Evolutionary conservation across 2,113 vertebrate genomes (phyloP).

Genomic region (Thunnus thynnus): DNA sequence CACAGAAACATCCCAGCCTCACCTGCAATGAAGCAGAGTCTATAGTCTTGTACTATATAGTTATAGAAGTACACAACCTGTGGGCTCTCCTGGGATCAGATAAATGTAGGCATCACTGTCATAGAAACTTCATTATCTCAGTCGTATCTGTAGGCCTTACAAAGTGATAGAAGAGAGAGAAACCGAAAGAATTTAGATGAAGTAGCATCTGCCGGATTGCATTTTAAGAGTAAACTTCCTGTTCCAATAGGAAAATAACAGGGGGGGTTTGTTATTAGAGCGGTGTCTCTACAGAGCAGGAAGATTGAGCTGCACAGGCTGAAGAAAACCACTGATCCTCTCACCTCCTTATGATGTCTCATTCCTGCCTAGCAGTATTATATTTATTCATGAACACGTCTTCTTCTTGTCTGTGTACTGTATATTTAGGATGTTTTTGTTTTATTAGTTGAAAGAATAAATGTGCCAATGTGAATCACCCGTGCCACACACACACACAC

Average conservation of each 20-base stretch:
- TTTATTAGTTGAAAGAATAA: conserved; percentile 67
- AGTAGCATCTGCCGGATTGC: neutral
- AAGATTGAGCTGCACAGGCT: conserved; percentile 79
- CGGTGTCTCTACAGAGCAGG: conserved; percentile 63
- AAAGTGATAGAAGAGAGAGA: conserved; percentile 13
- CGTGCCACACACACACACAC: conserved; percentile 61
- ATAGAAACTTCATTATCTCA: neutral
- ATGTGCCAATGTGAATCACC: conserved; percentile 79
- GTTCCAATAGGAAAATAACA: neutral
- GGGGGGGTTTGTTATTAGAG: conserved; percentile 24
- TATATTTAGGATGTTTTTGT: conserved; percentile 67
- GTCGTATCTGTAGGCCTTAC: neutral
- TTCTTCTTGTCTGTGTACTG: conserved; percentile 60
- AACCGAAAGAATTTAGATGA: neutral
- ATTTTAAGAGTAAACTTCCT: neutral
- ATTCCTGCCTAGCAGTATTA: conserved; percentile 77
- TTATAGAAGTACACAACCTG: conserved; percentile 11
- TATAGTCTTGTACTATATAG: conserved; percentile 5
- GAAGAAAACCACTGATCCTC: conserved; percentile 59
- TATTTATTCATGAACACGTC: conserved; percentile 70
- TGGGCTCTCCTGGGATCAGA: conserved; percentile 11
- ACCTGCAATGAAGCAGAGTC: neutral
- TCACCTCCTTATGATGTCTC: conserved; percentile 59
- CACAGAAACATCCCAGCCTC: conserved; percentile 42
- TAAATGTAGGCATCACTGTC: conserved; percentile 1